These are phyloP conservation scores for Euplagia quadripunctaria DNA, from an alignment of 2,888 invertebrate genomes.

Conservation along the genomic window DNA sequence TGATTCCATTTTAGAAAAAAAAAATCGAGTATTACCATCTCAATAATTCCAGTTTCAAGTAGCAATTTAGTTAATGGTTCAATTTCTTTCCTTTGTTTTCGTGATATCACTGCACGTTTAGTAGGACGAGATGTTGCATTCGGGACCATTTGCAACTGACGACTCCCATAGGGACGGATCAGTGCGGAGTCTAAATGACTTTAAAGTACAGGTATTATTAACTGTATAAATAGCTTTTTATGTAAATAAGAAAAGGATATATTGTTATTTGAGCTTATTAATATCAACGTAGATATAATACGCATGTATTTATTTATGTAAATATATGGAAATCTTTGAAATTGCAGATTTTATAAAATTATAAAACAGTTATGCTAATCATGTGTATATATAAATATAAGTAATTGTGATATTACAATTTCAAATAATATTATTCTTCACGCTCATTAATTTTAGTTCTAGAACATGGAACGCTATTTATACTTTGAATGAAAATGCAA, in stretches of 20 bases:
- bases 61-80: not conserved
- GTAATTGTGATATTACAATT: too few relatives aligned
- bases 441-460: not conserved
- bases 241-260: too few relatives aligned
- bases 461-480: too few relatives aligned
- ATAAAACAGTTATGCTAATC: not conserved
- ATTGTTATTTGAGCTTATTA: too few relatives aligned
- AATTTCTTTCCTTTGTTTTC: conserved; percentile 8
- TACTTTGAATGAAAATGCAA: too few relatives aligned
- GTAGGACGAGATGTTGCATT: not conserved
- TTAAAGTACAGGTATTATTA: not conserved
- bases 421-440: not conserved
- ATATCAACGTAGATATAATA: too few relatives aligned
- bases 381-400: not conserved
- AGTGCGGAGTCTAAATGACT: not conserved
- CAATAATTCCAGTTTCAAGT: not conserved
- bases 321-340: too few relatives aligned
- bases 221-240: too few relatives aligned
- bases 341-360: not conserved
- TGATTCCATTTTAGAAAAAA: not conserved
- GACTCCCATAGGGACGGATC: not conserved
- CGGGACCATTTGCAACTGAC: conserved; percentile 6
- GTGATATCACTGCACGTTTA: not conserved
- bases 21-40: not conserved
- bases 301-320: too few relatives aligned